phyloP scores from a whole-genome alignment of 2,888 invertebrate species.

The Drosophila meridionalis region DNA sequence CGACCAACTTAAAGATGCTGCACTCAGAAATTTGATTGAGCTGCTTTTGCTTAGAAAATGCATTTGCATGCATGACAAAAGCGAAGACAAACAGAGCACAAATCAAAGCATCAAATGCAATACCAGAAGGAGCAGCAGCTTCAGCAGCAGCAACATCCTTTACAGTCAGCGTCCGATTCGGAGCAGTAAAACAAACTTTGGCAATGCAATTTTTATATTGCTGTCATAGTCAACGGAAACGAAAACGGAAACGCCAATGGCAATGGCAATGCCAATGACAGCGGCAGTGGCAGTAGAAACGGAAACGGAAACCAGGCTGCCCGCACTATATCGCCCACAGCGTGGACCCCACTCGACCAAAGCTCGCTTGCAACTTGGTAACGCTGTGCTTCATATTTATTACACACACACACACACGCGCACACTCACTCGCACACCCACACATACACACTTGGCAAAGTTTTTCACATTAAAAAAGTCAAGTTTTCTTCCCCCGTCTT shows the following conservation, averaged over 20 bases:
- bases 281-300: conserved; percentile 35
- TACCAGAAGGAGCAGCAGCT: conserved; percentile 55
- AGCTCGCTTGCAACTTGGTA: conserved; percentile 55
- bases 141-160: conserved; percentile 30
- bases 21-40: conserved; percentile 68
- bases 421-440: neutral
- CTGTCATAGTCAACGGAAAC: conserved; percentile 62
- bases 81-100: conserved; percentile 34
- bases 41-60: conserved; percentile 36
- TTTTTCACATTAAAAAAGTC: conserved; percentile 69
- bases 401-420: conserved; percentile 40
- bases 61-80: conserved; percentile 57
- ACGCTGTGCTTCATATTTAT: conserved; percentile 70
- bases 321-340: conserved; percentile 40
- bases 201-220: conserved; percentile 55
- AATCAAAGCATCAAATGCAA: conserved; percentile 54
- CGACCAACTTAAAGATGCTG: conserved; percentile 55
- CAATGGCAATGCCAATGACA: conserved; percentile 42
- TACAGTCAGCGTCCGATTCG: conserved; percentile 47
- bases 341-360: conserved; percentile 21
- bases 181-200: conserved; percentile 63
- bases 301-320: conserved; percentile 58
- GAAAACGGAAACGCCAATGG: conserved; percentile 47
- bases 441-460: conserved; percentile 28
- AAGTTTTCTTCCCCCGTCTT: conserved; percentile 50